A percentile compares a stretch with the other conserved stretches of the same genome.
These are phyloP conservation scores for Zaprionus inermis DNA, from an alignment of 1,140 invertebrate genomes.

Conservation along the genomic window DNA sequence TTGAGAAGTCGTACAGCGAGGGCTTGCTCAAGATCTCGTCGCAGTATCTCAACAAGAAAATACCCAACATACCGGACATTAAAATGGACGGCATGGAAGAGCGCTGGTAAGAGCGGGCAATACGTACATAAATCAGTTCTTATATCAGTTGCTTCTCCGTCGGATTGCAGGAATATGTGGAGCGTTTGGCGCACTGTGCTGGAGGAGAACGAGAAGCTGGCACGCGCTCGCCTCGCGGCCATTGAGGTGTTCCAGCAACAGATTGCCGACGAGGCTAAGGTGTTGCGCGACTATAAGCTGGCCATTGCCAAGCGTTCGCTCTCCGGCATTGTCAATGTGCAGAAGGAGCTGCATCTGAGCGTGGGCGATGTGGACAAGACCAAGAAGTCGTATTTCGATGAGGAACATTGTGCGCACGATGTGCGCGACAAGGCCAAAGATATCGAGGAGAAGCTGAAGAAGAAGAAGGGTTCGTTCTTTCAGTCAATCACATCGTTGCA, in stretches of 20 bases:
- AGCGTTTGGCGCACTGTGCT: conserved; percentile 97
- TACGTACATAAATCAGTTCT: too few species aligned
- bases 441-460: conserved; percentile 98
- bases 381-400: conserved; percentile 97
- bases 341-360: conserved; percentile 94
- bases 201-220: conserved; percentile 97
- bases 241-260: conserved; percentile 97
- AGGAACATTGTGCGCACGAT: conserved; percentile 97
- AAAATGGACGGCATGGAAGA: conserved; percentile 94
- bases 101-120: conserved; percentile 88
- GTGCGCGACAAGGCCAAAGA: conserved; percentile 97
- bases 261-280: conserved; percentile 96
- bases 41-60: conserved; percentile 95
- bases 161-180: conserved; percentile 94
- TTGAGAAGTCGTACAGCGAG: conserved; percentile 98
- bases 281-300: conserved; percentile 92
- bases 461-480: conserved; percentile 98
- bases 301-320: conserved; percentile 94
- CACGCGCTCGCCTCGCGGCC: conserved; percentile 94
- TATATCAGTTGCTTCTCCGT: too few species aligned
- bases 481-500: conserved; percentile 97
- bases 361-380: conserved; percentile 96
- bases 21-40: conserved; percentile 95
- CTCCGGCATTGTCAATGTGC: conserved; percentile 93
- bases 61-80: conserved; percentile 94